Percentiles rank a stretch among this genome's conserved stretches.
These are phyloP conservation scores for Cnemophilus loriae DNA, from an alignment of 2,113 vertebrate species.

Conservation along the genomic window DNA sequence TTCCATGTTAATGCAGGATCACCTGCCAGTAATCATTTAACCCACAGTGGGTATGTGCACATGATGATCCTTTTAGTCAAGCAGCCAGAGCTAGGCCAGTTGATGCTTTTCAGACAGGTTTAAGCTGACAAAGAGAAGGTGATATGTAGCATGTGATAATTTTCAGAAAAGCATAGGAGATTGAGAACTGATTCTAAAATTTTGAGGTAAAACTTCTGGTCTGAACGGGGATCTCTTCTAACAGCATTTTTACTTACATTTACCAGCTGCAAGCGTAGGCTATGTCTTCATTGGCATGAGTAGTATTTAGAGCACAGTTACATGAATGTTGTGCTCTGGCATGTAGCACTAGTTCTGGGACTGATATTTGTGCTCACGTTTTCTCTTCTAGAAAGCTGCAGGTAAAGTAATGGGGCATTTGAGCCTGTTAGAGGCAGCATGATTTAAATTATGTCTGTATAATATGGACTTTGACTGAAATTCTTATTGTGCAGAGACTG, in stretches of 20 bases:
- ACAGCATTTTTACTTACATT: background rate
- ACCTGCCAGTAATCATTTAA: background rate
- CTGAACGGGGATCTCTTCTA: background rate
- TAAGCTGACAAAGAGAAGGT: background rate
- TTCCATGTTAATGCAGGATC: background rate
- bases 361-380: no score
- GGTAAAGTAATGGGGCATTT: background rate
- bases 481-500: background rate
- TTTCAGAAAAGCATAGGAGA: background rate
- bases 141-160: rapidly evolving
- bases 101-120: background rate
- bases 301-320: background rate
- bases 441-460: background rate
- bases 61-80: rapidly evolving
- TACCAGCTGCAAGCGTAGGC: background rate
- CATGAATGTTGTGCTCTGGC: background rate
- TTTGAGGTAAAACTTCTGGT: background rate
- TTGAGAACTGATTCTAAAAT: background rate
- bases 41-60: rapidly evolving
- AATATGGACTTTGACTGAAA: background rate
- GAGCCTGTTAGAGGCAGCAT: background rate
- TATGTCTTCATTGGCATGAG: background rate
- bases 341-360: background rate
- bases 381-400: background rate
- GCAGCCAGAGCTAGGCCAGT: no score